phyloP scores from a whole-genome alignment of 2,113 vertebrate genomes.

The Rhegmatorhina hoffmannsi region DNA sequence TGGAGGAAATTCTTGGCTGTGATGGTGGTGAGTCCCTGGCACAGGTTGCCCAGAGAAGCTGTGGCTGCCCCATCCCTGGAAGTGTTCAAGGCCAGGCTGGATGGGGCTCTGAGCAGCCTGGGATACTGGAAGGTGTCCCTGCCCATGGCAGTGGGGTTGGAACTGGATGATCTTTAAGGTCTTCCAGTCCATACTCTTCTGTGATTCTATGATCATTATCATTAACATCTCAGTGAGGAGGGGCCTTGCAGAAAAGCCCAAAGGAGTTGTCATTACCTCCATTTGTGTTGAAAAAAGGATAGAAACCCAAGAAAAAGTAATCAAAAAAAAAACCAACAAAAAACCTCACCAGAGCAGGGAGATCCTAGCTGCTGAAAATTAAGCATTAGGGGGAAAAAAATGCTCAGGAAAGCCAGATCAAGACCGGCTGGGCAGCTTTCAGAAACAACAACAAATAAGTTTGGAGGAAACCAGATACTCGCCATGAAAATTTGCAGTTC shows the following conservation, averaged over 20 bases:
- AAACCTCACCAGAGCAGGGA: too few relatives aligned
- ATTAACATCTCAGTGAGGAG: not conserved
- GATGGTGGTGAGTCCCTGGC: not conserved
- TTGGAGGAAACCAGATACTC: conserved; percentile 41
- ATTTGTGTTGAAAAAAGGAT: not conserved
- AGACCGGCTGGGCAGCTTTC: not conserved
- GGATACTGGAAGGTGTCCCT: not conserved
- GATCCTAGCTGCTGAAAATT: not conserved
- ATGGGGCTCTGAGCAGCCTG: not conserved
- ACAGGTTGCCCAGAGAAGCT: not conserved
- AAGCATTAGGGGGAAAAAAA: not conserved
- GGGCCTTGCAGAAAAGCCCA: not conserved
- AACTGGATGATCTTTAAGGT: not conserved
- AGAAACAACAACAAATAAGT: conserved; percentile 26
- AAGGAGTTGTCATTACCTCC: not conserved
- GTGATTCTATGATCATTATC: not conserved
- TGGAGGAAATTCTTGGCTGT: not conserved
- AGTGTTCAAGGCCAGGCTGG: not conserved
- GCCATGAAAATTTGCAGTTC: not conserved
- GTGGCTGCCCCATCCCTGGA: not conserved
- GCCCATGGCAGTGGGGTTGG: fast-evolving
- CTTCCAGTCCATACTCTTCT: not conserved
- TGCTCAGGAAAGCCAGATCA: not conserved
- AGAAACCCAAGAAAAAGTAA: not conserved
- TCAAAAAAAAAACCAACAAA: not conserved